phyloP scores from a whole-genome alignment of 37 sponge, comb jelly and placozoan genomes.

The Amphimedon queenslandica region DNA sequence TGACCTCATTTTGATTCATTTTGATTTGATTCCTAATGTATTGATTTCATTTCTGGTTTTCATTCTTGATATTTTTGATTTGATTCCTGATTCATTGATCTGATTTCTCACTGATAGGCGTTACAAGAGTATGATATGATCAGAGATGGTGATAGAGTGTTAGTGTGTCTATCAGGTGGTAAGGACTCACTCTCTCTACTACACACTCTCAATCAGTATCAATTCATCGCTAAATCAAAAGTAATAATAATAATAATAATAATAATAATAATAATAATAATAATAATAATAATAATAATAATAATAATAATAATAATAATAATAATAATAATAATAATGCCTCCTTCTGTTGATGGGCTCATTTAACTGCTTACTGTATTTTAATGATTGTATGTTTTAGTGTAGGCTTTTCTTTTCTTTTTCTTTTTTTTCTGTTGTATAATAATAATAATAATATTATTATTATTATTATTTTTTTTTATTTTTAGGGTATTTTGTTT shows the following conservation, averaged over 20 bases:
- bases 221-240: constrained; percentile 60
- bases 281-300: no score
- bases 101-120: constrained; percentile 47
- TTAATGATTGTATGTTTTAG: not conserved
- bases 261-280: no score
- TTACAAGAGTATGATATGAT: constrained; percentile 86
- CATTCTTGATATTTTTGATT: no score
- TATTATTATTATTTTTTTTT: no score
- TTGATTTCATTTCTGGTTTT: not conserved
- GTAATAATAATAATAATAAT: no score
- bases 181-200: constrained; percentile 93
- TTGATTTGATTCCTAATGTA: not conserved
- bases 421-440: not conserved
- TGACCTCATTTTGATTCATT: not conserved
- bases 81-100: not conserved
- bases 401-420: not conserved
- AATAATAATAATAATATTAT: not conserved
- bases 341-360: no score
- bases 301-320: no score
- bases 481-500: constrained; percentile 60
- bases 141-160: constrained; percentile 66
- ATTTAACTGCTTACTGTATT: no score
- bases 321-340: no score
- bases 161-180: constrained; percentile 93
- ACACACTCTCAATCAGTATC: constrained; percentile 86